A percentile compares a stretch with the other conserved stretches of the same genome.
phyloP scores from a whole-genome alignment of 2,888 invertebrate species.

The Chymomyza caudatula region DNA sequence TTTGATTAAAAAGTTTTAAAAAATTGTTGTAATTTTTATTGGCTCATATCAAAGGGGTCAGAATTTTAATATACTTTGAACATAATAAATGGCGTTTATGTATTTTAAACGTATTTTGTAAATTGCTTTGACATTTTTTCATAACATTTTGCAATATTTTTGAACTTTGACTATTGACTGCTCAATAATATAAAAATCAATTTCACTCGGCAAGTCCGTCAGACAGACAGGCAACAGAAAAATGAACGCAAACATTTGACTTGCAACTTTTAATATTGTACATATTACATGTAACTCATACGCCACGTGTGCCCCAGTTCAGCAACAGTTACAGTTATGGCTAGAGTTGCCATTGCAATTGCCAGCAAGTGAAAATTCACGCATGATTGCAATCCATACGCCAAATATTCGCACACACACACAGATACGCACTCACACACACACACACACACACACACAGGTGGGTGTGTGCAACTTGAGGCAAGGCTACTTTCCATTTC shows the following conservation, averaged over 20 bases:
- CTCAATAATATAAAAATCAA: background rate
- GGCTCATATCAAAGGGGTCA: background rate
- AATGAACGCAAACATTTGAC: constrained; percentile 66
- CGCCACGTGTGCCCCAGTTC: background rate
- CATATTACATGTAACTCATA: background rate
- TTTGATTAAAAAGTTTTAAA: no score
- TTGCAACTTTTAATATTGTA: constrained; percentile 65
- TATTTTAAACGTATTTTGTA: no score
- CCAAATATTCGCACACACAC: constrained; percentile 51
- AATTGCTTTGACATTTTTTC: background rate
- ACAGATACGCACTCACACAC: no score
- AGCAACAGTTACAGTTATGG: background rate
- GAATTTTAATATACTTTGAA: no score
- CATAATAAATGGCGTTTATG: no score
- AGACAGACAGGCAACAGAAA: no score
- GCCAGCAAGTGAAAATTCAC: constrained; percentile 57
- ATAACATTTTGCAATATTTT: background rate
- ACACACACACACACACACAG: background rate
- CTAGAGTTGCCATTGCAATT: no score
- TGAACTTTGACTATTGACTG: no score
- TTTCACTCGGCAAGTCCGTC: no score
- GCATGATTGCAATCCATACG: constrained; percentile 69
- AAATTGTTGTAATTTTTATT: background rate
- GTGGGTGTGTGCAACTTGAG: background rate
- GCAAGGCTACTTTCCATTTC: background rate